Evolutionary conservation across 2,888 invertebrate species (phyloP).

Genomic region (Ptycholaimellus sp.): DNA sequence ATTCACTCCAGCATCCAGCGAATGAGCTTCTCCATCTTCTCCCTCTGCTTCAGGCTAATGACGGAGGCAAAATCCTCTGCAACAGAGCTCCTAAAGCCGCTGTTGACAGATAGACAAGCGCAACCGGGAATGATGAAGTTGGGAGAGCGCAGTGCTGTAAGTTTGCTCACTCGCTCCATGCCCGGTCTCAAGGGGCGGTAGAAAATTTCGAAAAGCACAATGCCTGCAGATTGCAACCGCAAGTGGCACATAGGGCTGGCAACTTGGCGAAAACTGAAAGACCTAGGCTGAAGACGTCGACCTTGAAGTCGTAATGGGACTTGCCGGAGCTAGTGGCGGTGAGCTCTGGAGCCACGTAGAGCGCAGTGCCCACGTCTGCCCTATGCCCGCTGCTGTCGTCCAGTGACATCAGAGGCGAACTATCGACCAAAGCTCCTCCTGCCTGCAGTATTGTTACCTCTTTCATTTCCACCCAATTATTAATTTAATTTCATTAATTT

Average conservation of each 20-base stretch:
- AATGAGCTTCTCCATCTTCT: background rate
- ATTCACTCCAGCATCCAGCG: slow-evolving; percentile 13
- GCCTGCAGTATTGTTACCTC: too few species aligned
- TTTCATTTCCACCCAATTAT: too few species aligned
- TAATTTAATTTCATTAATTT: too few species aligned
- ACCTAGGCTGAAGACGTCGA: slow-evolving; percentile 53
- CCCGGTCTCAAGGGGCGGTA: slow-evolving; percentile 55
- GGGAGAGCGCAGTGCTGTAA: slow-evolving; percentile 51
- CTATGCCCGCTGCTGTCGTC: too few species aligned
- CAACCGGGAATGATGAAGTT: too few species aligned
- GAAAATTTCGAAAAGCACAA: slow-evolving; percentile 48
- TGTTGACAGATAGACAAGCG: too few species aligned
- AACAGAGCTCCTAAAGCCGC: slow-evolving; percentile 45
- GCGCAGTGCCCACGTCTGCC: slow-evolving; percentile 60
- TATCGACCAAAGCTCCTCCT: too few species aligned
- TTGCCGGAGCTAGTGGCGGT: slow-evolving; percentile 20
- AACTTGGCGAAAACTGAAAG: too few species aligned
- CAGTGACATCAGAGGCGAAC: too few species aligned
- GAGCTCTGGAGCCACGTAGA: slow-evolving; percentile 84
- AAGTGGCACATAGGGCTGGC: too few species aligned
- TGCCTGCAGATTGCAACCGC: too few species aligned
- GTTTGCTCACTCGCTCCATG: slow-evolving; percentile 61
- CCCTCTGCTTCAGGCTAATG: background rate
- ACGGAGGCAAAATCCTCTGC: slow-evolving; percentile 37
- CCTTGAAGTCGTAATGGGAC: slow-evolving; percentile 33